Percentiles rank a stretch among this genome's conserved stretches.
Conservation (phyloP, 2,797 vertebrate species). For the Peromyscus eremicus region DNA sequence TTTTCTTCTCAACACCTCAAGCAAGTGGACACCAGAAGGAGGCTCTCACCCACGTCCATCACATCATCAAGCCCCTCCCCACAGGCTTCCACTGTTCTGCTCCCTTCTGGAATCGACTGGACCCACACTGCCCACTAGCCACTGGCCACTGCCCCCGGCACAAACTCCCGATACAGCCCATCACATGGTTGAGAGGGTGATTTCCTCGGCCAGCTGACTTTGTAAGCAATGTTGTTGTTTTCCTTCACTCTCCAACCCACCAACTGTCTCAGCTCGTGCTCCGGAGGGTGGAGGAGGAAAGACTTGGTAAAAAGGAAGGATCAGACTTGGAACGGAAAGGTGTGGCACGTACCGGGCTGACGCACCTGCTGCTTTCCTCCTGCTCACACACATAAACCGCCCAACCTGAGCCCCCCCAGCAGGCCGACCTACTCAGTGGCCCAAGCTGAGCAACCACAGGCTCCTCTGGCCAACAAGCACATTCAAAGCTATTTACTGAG, state of each 20-base stretch:
- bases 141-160: neutral
- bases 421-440: neutral
- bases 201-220: neutral
- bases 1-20: constrained; percentile 1
- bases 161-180: neutral
- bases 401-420: neutral
- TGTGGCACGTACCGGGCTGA: neutral
- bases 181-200: neutral
- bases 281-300: constrained; percentile 19
- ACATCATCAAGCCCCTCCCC: neutral
- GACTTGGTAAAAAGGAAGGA: neutral
- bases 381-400: neutral
- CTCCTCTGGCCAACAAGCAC: neutral
- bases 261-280: neutral
- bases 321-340: constrained; percentile 13
- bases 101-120: neutral
- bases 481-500: neutral
- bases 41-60: neutral
- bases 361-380: neutral
- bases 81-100: neutral
- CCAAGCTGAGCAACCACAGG: neutral
- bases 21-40: neutral
- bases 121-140: neutral
- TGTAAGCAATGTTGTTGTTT: neutral
- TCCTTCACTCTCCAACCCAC: neutral